A percentile compares a stretch with the other conserved stretches of the same genome.
These are phyloP conservation scores for Propithecus perrieri DNA, from an alignment of 2,797 vertebrate species.

Conservation along the genomic window DNA sequence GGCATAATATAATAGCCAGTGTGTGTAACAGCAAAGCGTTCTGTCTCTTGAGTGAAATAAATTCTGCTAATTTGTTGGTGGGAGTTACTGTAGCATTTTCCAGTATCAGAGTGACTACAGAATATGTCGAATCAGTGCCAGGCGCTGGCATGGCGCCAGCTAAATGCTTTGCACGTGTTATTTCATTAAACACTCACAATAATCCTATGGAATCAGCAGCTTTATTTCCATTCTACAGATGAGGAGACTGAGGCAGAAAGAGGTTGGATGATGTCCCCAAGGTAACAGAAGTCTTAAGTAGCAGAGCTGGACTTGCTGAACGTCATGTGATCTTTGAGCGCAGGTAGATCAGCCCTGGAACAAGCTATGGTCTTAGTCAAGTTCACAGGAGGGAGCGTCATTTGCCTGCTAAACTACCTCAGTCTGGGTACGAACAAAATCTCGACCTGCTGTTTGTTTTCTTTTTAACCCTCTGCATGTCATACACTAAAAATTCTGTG, in stretches of 20 bases:
- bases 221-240: slow-evolving; percentile 10
- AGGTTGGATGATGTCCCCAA: background rate
- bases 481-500: background rate
- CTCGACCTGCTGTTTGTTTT: background rate
- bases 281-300: background rate
- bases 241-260: background rate
- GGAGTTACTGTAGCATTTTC: background rate
- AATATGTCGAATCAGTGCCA: background rate
- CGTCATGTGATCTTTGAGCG: background rate
- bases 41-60: background rate
- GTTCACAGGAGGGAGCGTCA: background rate
- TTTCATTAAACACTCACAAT: background rate
- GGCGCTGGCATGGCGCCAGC: background rate
- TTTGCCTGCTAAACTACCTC: background rate
- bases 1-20: accelerated
- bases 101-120: background rate
- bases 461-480: background rate
- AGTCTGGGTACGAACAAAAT: background rate
- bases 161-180: background rate
- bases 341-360: background rate
- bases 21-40: accelerated
- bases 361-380: too few relatives aligned
- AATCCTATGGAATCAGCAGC: background rate
- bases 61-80: background rate
- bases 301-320: background rate